Conservation (phyloP, 2,797 vertebrate species). For the Pelobates cultripes region DNA sequence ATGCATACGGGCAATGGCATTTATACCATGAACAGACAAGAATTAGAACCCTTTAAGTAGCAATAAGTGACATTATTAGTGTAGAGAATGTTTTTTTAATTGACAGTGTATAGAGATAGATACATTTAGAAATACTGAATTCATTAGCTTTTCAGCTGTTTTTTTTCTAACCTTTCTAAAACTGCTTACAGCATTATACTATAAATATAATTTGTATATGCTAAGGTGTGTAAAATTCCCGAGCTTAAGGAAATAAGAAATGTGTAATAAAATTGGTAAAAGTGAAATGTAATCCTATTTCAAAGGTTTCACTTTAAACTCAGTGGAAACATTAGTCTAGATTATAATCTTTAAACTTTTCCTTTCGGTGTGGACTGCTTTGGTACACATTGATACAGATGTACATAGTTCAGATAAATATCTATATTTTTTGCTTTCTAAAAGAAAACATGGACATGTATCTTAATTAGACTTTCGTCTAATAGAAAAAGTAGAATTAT, state of each 20-base stretch:
- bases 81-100: background rate
- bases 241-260: background rate
- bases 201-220: background rate
- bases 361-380: no score
- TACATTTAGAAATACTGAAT: background rate
- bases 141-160: background rate
- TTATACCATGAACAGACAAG: no score
- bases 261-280: background rate
- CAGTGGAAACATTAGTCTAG: no score
- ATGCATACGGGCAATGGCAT: no score
- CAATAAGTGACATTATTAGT: background rate
- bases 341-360: no score
- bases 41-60: background rate
- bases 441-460: slow-evolving; percentile 38
- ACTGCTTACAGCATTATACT: slow-evolving; percentile 3
- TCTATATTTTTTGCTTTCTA: slow-evolving; percentile 35
- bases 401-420: slow-evolving; percentile 4
- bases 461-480: no score
- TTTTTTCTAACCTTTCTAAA: slow-evolving; percentile 2
- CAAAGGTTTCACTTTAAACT: no score
- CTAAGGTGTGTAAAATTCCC: background rate
- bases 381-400: no score
- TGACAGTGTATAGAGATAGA: background rate
- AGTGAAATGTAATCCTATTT: background rate
- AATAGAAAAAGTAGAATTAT: no score